Evolutionary conservation across 2,888 invertebrate species (phyloP).

Genomic region (Nudaria mundana): DNA sequence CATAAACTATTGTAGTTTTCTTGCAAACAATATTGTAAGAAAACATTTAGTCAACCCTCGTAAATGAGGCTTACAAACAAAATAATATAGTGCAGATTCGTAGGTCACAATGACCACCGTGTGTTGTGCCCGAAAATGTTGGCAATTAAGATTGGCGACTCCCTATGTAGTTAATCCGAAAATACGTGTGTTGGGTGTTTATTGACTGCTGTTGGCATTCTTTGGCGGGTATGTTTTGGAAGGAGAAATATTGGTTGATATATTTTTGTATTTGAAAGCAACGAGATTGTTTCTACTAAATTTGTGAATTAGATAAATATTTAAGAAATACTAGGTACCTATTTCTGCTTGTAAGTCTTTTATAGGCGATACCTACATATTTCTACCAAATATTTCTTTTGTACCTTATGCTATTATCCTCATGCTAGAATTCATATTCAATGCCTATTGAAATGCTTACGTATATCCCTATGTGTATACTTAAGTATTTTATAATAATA

Average conservation of each 20-base stretch:
- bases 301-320: too few relatives aligned
- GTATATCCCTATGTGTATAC: too few relatives aligned
- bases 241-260: slow-evolving; percentile 40
- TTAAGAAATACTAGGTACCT: too few relatives aligned
- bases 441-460: too few relatives aligned
- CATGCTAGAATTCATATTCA: too few relatives aligned
- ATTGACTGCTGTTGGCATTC: slow-evolving; percentile 65
- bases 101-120: slow-evolving; percentile 63
- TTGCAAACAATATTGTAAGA: slow-evolving; percentile 35
- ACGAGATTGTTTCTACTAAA: too few relatives aligned
- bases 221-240: slow-evolving; percentile 51
- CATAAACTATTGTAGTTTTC: too few relatives aligned
- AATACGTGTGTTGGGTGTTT: slow-evolving; percentile 76
- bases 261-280: slow-evolving; percentile 21
- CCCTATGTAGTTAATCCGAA: slow-evolving; percentile 75
- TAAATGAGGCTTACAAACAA: slow-evolving; percentile 63
- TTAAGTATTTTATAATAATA: too few relatives aligned
- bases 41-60: slow-evolving; percentile 60
- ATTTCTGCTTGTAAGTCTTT: too few relatives aligned
- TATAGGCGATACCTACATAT: too few relatives aligned
- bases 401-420: too few relatives aligned
- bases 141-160: slow-evolving; percentile 76
- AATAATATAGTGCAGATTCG: slow-evolving; percentile 67
- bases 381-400: too few relatives aligned
- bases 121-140: slow-evolving; percentile 48